Conservation (phyloP, 2,113 vertebrate genomes). For the Monopterus albus region DNA sequence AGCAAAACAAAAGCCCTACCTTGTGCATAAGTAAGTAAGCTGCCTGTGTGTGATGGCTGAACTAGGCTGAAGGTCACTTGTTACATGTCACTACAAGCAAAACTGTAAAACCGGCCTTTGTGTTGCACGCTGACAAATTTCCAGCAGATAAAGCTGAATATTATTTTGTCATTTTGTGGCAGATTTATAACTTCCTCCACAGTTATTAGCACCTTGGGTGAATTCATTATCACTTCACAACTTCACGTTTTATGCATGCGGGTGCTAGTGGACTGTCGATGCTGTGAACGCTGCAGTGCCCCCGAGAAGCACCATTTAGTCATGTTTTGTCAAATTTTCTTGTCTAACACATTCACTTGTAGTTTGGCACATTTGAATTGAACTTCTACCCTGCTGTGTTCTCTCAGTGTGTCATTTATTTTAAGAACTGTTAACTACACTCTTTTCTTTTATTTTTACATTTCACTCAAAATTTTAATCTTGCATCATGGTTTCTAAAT, state of each 20-base stretch:
- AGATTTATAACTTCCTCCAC: background rate
- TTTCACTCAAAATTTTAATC: background rate
- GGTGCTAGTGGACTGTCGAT: background rate
- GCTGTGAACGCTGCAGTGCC: background rate
- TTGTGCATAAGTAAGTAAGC: background rate
- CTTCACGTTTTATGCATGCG: background rate
- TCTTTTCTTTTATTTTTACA: background rate
- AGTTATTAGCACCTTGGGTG: background rate
- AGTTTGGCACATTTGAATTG: background rate
- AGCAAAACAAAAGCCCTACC: constrained; percentile 9
- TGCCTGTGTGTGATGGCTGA: constrained; percentile 37
- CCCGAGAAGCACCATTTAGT: background rate
- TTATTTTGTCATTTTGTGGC: background rate
- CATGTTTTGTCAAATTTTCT: background rate
- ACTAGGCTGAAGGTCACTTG: constrained; percentile 5
- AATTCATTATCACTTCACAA: background rate
- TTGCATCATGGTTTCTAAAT: constrained; percentile 10
- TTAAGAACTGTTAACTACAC: background rate
- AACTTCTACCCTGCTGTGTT: background rate
- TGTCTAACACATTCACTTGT: background rate
- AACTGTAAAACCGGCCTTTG: too few relatives aligned
- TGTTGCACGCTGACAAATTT: too few relatives aligned
- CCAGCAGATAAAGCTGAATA: background rate
- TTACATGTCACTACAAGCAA: background rate
- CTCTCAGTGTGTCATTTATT: background rate